Conservation (phyloP, 2,797 vertebrate species). For the Tamandua tetradactyla region DNA sequence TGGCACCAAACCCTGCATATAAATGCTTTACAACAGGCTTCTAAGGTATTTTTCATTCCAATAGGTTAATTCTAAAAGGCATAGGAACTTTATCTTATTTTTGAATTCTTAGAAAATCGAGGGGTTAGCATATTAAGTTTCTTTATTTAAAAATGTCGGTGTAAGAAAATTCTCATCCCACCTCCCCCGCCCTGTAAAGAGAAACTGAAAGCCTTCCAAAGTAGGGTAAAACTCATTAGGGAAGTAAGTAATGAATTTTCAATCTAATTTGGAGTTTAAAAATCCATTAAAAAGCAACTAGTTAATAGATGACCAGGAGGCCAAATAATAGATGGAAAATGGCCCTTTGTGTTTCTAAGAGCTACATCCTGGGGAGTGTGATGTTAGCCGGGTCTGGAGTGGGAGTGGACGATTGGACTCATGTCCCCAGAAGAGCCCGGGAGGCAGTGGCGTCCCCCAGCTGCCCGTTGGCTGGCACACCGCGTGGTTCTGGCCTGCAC, state of each 20-base stretch:
- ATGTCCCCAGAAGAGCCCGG: neutral
- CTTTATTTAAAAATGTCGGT: neutral
- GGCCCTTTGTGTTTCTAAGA: neutral
- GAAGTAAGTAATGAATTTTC: neutral
- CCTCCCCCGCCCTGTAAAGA: neutral
- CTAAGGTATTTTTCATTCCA: neutral
- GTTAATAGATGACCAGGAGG: neutral
- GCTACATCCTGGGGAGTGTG: neutral
- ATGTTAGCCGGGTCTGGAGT: fast-evolving
- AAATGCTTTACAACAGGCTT: neutral
- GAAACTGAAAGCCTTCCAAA: neutral
- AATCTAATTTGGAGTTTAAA: too few relatives aligned
- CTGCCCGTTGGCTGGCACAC: neutral
- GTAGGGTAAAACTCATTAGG: neutral
- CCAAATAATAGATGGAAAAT: neutral
- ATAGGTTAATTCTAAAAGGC: neutral
- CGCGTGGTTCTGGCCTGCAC: neutral
- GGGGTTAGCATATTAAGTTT: neutral
- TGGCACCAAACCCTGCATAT: neutral
- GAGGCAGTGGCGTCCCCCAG: fast-evolving
- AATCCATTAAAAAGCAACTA: too few relatives aligned
- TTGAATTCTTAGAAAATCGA: neutral
- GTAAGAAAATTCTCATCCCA: neutral
- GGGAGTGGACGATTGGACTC: neutral
- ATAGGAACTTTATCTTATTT: neutral